A percentile compares a stretch with the other conserved stretches of the same genome.
These are phyloP conservation scores for Orcinus orca DNA, from an alignment of 2,113 vertebrate genomes.

Conservation along the genomic window DNA sequence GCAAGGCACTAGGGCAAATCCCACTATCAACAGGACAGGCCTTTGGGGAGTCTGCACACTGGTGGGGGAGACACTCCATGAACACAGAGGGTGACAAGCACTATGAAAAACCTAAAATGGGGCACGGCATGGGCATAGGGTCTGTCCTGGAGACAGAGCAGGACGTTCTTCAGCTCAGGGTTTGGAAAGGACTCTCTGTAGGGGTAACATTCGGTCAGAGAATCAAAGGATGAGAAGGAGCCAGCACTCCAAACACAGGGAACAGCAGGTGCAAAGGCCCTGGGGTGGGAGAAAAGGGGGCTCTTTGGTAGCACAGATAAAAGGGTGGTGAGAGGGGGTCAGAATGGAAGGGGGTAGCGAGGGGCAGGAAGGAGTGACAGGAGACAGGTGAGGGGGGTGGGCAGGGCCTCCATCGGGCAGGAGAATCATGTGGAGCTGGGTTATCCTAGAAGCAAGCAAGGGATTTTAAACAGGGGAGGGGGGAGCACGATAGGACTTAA, in stretches of 20 bases:
- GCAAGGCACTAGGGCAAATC: background rate
- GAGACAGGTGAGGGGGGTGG: background rate
- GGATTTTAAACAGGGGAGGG: background rate
- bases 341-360: background rate
- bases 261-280: background rate
- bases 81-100: background rate
- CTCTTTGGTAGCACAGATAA: background rate
- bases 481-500: background rate
- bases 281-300: background rate
- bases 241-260: background rate
- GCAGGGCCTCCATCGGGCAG: background rate
- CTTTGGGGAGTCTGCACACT: background rate
- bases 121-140: rapidly evolving
- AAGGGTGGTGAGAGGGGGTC: background rate
- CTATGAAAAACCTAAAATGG: background rate
- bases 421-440: background rate
- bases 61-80: background rate
- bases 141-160: background rate
- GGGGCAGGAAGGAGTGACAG: background rate
- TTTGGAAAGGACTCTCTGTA: background rate
- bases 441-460: background rate
- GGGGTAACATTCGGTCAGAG: background rate
- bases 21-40: background rate
- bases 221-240: background rate
- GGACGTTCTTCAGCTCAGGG: background rate